A percentile compares a stretch with the other conserved stretches of the same genome.
These are phyloP conservation scores for Trichomalopsis sarcophagae DNA, from an alignment of 1,140 invertebrate species.

Conservation along the genomic window DNA sequence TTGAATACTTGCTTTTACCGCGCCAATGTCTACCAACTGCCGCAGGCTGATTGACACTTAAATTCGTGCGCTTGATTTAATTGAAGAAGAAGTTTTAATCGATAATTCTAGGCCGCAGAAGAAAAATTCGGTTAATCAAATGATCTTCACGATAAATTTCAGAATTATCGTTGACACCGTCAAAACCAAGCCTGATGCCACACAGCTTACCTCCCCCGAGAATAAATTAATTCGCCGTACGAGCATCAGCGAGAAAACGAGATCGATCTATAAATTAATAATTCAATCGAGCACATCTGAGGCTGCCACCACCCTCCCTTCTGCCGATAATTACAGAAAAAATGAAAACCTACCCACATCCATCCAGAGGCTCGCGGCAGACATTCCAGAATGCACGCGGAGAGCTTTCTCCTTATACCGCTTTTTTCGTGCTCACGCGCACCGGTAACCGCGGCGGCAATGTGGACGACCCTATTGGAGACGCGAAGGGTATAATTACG, in stretches of 20 bases:
- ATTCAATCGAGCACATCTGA: neutral
- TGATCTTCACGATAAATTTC: too few relatives aligned
- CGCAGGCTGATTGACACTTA: neutral
- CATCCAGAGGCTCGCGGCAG: too few relatives aligned
- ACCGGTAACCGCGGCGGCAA: conserved; percentile 17
- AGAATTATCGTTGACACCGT: too few relatives aligned
- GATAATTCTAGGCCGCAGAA: neutral
- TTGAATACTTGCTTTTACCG: too few relatives aligned
- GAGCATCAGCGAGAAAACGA: neutral
- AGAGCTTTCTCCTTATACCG: conserved; percentile 24
- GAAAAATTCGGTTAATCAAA: neutral
- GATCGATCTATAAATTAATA: neutral
- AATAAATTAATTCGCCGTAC: neutral
- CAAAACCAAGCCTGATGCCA: neutral
- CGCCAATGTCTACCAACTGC: neutral
- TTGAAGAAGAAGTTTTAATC: neutral
- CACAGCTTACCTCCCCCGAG: neutral
- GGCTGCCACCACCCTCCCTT: too few relatives aligned
- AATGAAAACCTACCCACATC: too few relatives aligned
- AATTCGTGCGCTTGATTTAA: neutral
- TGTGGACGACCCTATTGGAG: neutral
- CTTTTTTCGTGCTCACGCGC: conserved; percentile 13
- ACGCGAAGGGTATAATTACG: neutral
- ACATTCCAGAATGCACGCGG: neutral
- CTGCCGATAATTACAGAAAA: neutral